Base-by-base conservation (phyloP, 2,888 invertebrate genomes). In the Heteromurus nitidus region DNA sequence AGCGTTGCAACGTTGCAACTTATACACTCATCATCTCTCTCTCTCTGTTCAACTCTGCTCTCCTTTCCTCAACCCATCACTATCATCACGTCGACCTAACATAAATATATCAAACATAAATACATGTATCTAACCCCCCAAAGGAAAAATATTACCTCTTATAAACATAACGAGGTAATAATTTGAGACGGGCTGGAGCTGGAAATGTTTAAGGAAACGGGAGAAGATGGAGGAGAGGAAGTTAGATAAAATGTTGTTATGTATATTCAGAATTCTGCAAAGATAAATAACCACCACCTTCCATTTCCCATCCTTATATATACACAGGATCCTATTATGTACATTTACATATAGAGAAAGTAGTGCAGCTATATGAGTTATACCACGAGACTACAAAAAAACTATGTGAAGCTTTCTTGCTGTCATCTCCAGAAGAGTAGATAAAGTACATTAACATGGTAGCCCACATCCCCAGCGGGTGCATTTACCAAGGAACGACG, bases 321-420 rank as follows among this genome's bases (percentile, higher is more conserved):
- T 50, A 5, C 16, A 5, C 20, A 18, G 5, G n/a, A 50, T n/a
- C n/a, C 16, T 50, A 50, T 55, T 20, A 3, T 26, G 13, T 20
- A 24, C 22, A 55, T 2, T 3, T 16, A 30, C 55, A 28, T 31
- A 69, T 55, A 69, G 26, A 65, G n/a, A 42, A 44, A n/a, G n/a
- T n/a, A n/a, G n/a, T n/a, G n/a, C n/a, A n/a, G n/a, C n/a, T n/a
- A n/a, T n/a, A n/a, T n/a, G n/a, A n/a, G n/a, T n/a, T n/a, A n/a
- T n/a, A n/a, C n/a, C n/a, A n/a, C n/a, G n/a, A n/a, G n/a, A n/a
- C n/a, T n/a, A n/a, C n/a, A n/a, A n/a, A n/a, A 36, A 36, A 36
- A 36, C 36, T 50, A 50, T 18, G 18, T n/a, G 20, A 47, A 50
- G 50, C 50, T 7, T 50, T 18, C n/a, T 50, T 18, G 11, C n/a